Base-by-base conservation (phyloP, 1,140 invertebrate genomes). In the Ylistrum balloti region DNA sequence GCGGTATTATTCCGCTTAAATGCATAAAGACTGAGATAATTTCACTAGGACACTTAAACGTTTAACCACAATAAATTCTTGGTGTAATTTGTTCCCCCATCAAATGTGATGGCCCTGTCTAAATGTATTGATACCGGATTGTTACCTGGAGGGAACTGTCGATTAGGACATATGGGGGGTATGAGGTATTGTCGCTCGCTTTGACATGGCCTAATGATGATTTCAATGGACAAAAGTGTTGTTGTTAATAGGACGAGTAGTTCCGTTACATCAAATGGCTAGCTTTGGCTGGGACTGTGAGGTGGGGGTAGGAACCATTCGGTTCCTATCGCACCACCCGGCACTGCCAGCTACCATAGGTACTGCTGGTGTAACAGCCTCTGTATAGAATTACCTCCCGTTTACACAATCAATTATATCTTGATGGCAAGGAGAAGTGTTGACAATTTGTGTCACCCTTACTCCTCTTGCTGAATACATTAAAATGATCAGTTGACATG, bases 191-290 rank as follows among this genome's bases (percentile, higher is more conserved):
- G 56, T n/a, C 28, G 1, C 9, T 28, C 17, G 28, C 56, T n/a
- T 28, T 74, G 56, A 74, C 56, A 74, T 28, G 56, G 56, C 56
- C 56, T 74, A 74, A 74, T 74, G 56, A 74, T 74, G n/a, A 74
- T 28, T 74, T 1, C 28, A 28, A 74, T 74, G 5, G n/a, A 74
- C 56, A 74, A 74, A 45, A 74, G 56, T 11, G n/a, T 22, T 74
- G 22, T 28, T 74, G 56, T 74, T 74, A 74, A 22, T 1, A 74
- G n/a, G 28, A 28, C 28, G n/a, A 28, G 22, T 28, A 28, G 56
- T 17, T 45, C n/a, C 3, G 56, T 74, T 74, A 28, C 56, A 74
- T 74, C 56, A 74, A 74, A 28, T 11, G 28, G 28, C 56, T 0
- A n/a, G 22, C 15, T 17, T 3, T 28, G 20, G 5, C 56, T 74